A percentile compares a stretch with the other conserved stretches of the same genome.
These are phyloP conservation scores for Nasua narica DNA, from an alignment of 2,797 vertebrate genomes.

Conservation along the genomic window DNA sequence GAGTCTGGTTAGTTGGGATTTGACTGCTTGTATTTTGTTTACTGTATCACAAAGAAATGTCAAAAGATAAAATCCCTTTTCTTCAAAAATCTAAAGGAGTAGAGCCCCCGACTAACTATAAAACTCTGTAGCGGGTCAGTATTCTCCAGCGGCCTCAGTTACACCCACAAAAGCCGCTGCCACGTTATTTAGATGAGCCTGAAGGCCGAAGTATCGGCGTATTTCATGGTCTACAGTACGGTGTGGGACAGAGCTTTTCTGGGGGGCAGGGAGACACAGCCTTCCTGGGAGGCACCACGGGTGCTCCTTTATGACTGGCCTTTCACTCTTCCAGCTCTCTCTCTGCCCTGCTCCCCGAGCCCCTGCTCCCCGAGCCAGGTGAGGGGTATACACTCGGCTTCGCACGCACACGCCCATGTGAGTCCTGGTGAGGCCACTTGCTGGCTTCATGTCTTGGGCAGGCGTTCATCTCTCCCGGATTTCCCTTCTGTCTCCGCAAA, in stretches of 20 bases:
- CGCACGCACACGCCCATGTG: rapidly evolving
- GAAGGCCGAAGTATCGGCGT: background rate
- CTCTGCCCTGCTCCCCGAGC: rapidly evolving
- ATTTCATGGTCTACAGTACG: no score
- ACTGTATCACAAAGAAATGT: background rate
- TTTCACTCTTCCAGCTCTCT: background rate
- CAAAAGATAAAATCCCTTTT: background rate
- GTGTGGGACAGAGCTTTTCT: background rate
- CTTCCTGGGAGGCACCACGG: background rate
- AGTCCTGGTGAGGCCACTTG: background rate
- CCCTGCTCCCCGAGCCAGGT: rapidly evolving
- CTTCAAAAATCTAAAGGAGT: background rate
- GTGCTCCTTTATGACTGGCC: rapidly evolving
- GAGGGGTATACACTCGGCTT: no score
- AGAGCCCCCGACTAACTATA: background rate
- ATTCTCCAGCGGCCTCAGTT: background rate
- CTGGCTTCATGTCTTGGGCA: background rate
- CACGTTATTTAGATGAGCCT: background rate
- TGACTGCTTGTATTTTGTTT: background rate
- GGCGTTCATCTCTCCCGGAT: background rate
- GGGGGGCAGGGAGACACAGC: no score
- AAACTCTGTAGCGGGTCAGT: background rate
- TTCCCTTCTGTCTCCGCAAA: background rate
- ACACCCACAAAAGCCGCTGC: background rate
- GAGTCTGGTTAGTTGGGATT: background rate